These are phyloP conservation scores for Osmerus eperlanus DNA, from an alignment of 2,113 vertebrate genomes.

Conservation along the genomic window DNA sequence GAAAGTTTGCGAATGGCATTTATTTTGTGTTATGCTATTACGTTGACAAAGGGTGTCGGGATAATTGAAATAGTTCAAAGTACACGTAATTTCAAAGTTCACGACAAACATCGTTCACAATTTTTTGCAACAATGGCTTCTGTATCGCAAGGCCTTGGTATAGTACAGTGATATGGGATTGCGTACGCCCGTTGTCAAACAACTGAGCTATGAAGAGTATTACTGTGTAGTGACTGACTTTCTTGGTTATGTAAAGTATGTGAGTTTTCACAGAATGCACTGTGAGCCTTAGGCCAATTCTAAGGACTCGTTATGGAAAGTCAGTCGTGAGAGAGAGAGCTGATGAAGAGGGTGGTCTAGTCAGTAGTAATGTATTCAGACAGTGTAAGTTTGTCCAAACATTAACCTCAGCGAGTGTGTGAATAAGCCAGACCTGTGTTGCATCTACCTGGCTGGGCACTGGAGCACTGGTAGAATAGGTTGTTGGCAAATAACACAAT, in stretches of 20 bases:
- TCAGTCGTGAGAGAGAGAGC: slow-evolving; percentile 23
- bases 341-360: neutral
- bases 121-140: neutral
- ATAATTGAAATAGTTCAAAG: slow-evolving; percentile 48
- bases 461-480: neutral
- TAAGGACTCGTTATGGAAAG: slow-evolving; percentile 42
- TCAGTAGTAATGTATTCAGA: slow-evolving; percentile 57
- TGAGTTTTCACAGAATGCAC: too few relatives aligned
- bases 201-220: too few relatives aligned
- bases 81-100: slow-evolving; percentile 41
- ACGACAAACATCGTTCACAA: slow-evolving; percentile 26
- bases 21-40: neutral
- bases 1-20: slow-evolving; percentile 40
- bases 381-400: slow-evolving; percentile 63
- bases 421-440: slow-evolving; percentile 28
- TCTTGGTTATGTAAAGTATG: too few relatives aligned
- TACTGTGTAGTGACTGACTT: too few relatives aligned
- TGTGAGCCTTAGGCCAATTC: neutral
- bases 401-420: slow-evolving; percentile 53
- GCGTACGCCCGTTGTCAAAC: too few relatives aligned
- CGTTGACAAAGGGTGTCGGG: neutral
- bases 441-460: slow-evolving; percentile 48
- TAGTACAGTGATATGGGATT: neutral
- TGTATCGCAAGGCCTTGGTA: neutral
- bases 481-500: slow-evolving; percentile 6